Evolutionary conservation across 2,888 invertebrate species (phyloP).

Genomic region (Deladenus siricidicola): DNA sequence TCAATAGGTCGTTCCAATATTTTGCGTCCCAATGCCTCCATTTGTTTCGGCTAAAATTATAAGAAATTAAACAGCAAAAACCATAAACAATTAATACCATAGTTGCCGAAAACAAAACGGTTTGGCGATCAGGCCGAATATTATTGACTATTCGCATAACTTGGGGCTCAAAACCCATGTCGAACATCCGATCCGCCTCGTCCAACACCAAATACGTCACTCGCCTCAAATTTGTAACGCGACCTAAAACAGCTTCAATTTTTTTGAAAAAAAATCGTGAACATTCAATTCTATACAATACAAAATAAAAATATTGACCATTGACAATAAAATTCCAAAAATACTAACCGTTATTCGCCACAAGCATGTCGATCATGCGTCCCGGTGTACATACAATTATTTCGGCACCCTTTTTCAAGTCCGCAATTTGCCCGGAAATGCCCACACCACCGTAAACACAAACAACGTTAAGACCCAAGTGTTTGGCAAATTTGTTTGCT

Average conservation of each 20-base stretch:
- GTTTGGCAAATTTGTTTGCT: slow-evolving; percentile 83
- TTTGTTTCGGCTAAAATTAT: slow-evolving; percentile 94
- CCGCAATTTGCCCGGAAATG: slow-evolving; percentile 88
- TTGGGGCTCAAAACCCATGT: slow-evolving; percentile 94
- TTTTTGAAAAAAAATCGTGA: not conserved
- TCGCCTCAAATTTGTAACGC: slow-evolving; percentile 90
- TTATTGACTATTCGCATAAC: slow-evolving; percentile 96
- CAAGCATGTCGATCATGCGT: slow-evolving; percentile 98
- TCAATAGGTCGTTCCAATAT: slow-evolving; percentile 90
- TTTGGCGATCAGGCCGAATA: slow-evolving; percentile 76
- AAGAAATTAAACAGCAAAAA: no score
- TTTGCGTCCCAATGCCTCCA: slow-evolving; percentile 91
- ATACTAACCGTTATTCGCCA: slow-evolving; percentile 77
- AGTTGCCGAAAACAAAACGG: slow-evolving; percentile 97
- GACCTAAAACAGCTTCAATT: slow-evolving; percentile 55
- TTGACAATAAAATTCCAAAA: not conserved
- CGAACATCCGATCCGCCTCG: slow-evolving; percentile 99
- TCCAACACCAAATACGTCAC: slow-evolving; percentile 95
- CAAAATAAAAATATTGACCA: not conserved
- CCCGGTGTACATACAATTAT: slow-evolving; percentile 98
- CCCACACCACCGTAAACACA: slow-evolving; percentile 98
- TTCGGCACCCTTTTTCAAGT: slow-evolving; percentile 88
- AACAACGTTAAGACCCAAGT: slow-evolving; percentile 69
- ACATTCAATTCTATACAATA: not conserved
- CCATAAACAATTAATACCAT: no score